Conservation (phyloP, 2,797 vertebrate genomes). For the Paguma larvata region DNA sequence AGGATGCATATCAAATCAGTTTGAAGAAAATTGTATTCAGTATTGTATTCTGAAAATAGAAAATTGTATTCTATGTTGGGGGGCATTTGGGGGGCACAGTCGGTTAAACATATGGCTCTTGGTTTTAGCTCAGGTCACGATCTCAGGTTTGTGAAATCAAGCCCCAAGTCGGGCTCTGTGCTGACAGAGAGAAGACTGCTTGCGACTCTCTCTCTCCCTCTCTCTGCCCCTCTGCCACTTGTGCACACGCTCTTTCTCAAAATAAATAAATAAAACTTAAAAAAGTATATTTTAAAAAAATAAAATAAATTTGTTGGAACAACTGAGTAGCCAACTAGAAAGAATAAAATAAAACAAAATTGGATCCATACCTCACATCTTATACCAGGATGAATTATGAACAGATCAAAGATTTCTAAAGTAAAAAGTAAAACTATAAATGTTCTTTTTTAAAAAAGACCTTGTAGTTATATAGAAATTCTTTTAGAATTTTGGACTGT, state of each 20-base stretch:
- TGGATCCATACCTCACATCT: background rate
- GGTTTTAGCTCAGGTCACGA: no score
- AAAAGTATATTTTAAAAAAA: no score
- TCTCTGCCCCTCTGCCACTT: no score
- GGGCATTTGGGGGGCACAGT: no score
- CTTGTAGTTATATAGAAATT: background rate
- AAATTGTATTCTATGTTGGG: background rate
- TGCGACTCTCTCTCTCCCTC: no score
- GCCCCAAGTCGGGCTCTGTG: no score
- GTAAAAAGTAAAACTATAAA: background rate
- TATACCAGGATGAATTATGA: background rate
- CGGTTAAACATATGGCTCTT: no score
- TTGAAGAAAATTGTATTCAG: background rate
- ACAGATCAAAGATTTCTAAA: background rate
- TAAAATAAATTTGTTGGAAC: background rate
- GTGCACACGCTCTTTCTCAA: no score
- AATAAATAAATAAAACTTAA: no score
- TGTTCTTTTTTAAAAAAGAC: background rate
- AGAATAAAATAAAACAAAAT: conserved; percentile 24
- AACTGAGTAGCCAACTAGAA: background rate
- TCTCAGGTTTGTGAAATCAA: no score
- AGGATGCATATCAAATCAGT: background rate
- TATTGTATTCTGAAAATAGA: no score
- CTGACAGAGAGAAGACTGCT: no score
- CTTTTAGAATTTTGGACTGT: background rate